Evolutionary conservation across 2,797 vertebrate genomes (phyloP).

Genomic region (Megaceryle alcyon): DNA sequence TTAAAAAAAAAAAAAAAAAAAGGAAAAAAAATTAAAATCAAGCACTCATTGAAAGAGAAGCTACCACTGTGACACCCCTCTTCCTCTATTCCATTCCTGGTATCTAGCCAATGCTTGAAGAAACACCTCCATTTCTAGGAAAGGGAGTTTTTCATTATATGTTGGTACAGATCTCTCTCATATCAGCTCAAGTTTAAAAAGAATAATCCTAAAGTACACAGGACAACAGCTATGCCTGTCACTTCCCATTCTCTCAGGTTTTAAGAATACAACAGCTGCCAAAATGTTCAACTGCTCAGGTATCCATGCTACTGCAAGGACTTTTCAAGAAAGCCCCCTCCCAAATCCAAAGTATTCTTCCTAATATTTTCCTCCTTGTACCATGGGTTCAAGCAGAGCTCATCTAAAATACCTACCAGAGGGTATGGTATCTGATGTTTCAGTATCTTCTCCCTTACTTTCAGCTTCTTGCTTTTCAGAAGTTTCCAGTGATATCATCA

Average conservation of each 20-base stretch:
- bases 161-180: not conserved
- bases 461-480: conserved; percentile 90
- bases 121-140: not conserved
- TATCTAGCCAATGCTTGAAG: not conserved
- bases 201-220: not conserved
- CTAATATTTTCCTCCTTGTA: not conserved
- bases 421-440: conserved; percentile 87
- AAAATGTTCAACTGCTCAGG: not conserved
- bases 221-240: not conserved
- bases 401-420: conserved; percentile 83
- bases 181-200: not conserved
- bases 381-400: not conserved
- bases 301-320: not conserved
- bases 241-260: not conserved
- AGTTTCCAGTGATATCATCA: conserved; percentile 90
- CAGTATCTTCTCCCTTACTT: conserved; percentile 83
- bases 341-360: not conserved
- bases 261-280: not conserved
- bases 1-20: not conserved
- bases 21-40: not conserved
- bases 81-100: not conserved
- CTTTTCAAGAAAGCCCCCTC: not conserved
- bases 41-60: not conserved
- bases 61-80: not conserved
- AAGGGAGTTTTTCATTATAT: not conserved